These are phyloP conservation scores for Melieria crassipennis DNA, from an alignment of 2,888 invertebrate genomes.

Conservation along the genomic window DNA sequence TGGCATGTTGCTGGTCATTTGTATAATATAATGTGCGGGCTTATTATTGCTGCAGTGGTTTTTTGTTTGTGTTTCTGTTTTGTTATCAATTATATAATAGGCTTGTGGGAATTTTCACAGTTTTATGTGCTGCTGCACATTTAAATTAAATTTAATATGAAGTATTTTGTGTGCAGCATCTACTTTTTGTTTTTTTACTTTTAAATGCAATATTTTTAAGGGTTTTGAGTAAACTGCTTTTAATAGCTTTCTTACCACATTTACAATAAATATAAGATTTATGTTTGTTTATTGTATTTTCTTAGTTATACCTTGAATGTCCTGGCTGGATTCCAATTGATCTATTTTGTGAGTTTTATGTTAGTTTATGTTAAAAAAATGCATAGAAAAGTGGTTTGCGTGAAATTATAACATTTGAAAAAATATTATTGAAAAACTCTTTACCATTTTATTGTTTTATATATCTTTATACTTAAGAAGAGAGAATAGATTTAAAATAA, in stretches of 20 bases:
- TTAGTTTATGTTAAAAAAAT: conserved; percentile 41
- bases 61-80: not conserved
- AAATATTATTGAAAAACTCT: not conserved
- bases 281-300: conserved; percentile 2
- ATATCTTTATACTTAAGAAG: too few species aligned
- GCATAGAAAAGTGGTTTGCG: conserved; percentile 41
- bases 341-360: conserved; percentile 57
- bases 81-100: not conserved
- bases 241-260: not conserved
- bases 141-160: too few species aligned
- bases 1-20: not conserved
- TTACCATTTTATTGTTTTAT: too few species aligned
- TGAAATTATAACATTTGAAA: conserved; percentile 49
- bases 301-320: conserved; percentile 65
- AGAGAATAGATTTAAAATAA: too few species aligned
- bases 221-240: not conserved
- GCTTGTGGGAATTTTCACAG: too few species aligned
- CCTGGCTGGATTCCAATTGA: conserved; percentile 68
- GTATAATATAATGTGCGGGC: conserved; percentile 5
- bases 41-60: not conserved
- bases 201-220: too few species aligned
- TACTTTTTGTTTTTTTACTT: too few species aligned
- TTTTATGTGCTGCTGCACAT: too few species aligned
- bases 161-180: too few species aligned
- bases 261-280: conserved; percentile 4